phyloP scores from a whole-genome alignment of 2,797 vertebrate species.

The Intellagama lesueurii region DNA sequence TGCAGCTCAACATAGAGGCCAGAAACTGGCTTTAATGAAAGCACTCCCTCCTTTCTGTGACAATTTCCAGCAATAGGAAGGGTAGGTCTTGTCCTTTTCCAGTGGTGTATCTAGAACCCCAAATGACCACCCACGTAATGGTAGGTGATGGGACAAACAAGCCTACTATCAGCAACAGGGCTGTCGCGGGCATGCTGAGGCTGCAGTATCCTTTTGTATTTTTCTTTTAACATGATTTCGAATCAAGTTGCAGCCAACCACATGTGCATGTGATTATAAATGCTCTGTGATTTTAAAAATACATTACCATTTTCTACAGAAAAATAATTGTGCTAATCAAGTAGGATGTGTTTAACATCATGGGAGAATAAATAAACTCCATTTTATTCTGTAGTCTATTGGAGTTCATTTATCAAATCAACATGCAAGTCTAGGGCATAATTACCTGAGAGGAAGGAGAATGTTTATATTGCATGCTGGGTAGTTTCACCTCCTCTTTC shows the following conservation, averaged over 20 bases:
- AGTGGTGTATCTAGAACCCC: not conserved
- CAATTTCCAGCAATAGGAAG: not conserved
- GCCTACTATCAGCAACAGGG: not conserved
- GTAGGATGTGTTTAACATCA: not conserved
- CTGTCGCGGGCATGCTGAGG: not conserved
- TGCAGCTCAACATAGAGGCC: not conserved
- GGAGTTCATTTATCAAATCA: no score
- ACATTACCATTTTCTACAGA: not conserved
- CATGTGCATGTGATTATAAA: not conserved
- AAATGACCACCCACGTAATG: not conserved
- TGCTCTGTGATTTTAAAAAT: not conserved
- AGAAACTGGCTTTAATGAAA: not conserved
- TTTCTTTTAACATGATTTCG: not conserved
- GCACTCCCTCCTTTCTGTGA: not conserved
- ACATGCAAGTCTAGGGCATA: no score
- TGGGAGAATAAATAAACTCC: not conserved
- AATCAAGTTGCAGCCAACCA: not conserved
- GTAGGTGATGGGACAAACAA: not conserved
- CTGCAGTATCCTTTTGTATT: not conserved
- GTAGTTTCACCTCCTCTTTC: no score
- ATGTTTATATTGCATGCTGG: no score
- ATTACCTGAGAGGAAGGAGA: no score
- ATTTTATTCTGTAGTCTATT: not conserved
- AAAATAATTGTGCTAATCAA: not conserved
- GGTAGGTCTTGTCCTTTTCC: not conserved